Base-by-base conservation (phyloP, 2,113 vertebrate species). In the Fregata magnificens region DNA sequence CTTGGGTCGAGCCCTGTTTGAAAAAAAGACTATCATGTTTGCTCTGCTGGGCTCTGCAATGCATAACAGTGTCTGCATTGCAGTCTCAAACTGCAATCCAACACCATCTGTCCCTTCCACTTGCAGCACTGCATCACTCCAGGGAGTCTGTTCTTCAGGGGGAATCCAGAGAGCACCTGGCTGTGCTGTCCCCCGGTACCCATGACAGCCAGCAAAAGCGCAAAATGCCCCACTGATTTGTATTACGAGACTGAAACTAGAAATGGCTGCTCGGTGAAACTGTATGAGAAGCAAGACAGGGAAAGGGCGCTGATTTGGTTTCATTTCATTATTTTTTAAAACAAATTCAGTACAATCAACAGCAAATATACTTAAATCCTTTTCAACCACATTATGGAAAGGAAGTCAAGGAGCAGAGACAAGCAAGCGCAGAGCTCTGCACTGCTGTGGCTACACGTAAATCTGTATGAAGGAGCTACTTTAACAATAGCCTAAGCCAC, bases 11-110 rank as follows among this genome's bases (percentile, higher is more conserved):
- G 85, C 55, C 55, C 76, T n/a, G 38, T 36, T 49, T 50, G 45
- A 32, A 91, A 63, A 47, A 49, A 86, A 55, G 87, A 34, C 55
- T 5, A 26, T 25, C 20, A 21, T 55, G 88, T 67, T 86, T 40
- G 85, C 71, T 66, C 34, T 80, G 84, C 12, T 16, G 72, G 79
- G 79, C 82, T 90, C 96, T 94, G 95, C 94, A 96, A 82, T 24
- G 88, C 91, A 79, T 93, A 73, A 56, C 90, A 77, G 79, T 72
- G 77, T 44, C 97, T 95, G 96, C 96, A 96, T 72, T 95, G 97
- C 94, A 97, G 95, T 93, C 82, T 89, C 70, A 24, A 90, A 34
- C 82, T 86, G 91, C 95, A 95, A 86, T 58, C 86, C 94, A 79
- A 62, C 88, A 90, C 83, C 95, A n/a, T 36, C 88, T 66, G 94